These are phyloP conservation scores for Nesidiocoris tenuis DNA, from an alignment of 2,888 invertebrate species.

Conservation along the genomic window DNA sequence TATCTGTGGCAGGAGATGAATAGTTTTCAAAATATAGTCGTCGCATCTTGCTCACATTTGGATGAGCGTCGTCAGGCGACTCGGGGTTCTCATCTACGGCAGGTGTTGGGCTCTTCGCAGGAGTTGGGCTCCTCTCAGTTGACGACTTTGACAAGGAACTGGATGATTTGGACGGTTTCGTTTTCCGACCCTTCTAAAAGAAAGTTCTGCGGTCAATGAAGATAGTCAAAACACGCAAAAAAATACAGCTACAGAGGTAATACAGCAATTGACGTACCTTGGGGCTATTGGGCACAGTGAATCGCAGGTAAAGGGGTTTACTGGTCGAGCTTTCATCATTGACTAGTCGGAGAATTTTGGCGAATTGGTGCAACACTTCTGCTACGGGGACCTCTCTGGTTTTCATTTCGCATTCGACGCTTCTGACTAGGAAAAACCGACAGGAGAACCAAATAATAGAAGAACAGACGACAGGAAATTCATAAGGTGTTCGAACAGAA, in stretches of 20 bases:
- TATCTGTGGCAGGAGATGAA: no score
- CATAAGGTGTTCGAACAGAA: no score
- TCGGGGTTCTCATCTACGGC: background rate
- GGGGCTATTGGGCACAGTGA: background rate
- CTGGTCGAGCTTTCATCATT: background rate
- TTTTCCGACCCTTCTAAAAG: background rate
- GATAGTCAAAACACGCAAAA: no score
- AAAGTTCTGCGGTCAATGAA: no score
- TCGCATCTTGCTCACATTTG: background rate
- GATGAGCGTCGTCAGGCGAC: background rate
- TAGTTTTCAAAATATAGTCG: no score
- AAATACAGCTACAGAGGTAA: no score
- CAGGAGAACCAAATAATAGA: no score
- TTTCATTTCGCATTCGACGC: conserved; percentile 5
- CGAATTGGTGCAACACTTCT: conserved; percentile 8
- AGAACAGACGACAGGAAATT: background rate
- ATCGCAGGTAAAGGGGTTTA: conserved; percentile 21
- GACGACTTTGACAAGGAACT: background rate
- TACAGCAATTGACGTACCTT: background rate
- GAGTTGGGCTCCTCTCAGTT: background rate
- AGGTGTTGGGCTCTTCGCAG: background rate
- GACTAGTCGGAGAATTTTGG: conserved; percentile 1
- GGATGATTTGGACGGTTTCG: background rate
- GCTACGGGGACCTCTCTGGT: background rate
- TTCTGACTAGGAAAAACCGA: conserved; percentile 10